A percentile compares a stretch with the other conserved stretches of the same genome.
Evolutionary conservation across 2,797 vertebrate species (phyloP).

Genomic region (Acrossocheilus wenchowensis): DNA sequence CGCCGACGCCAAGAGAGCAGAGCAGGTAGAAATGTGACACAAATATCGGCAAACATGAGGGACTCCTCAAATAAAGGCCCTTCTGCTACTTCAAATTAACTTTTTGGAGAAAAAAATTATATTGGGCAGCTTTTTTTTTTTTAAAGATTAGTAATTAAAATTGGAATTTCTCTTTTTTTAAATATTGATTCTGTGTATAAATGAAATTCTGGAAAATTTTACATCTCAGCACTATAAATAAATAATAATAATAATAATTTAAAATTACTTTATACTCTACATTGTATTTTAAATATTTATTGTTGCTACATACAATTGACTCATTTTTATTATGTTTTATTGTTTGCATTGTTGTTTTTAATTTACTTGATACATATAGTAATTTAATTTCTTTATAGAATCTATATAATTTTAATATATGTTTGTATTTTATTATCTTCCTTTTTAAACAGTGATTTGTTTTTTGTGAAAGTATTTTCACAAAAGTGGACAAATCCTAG

Average conservation of each 20-base stretch:
- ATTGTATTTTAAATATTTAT: not conserved
- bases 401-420: too few relatives aligned
- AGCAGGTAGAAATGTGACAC: constrained; percentile 79
- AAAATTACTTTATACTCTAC: too few relatives aligned
- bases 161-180: not conserved
- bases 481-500: not conserved
- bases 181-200: not conserved
- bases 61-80: not conserved
- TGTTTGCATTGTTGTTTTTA: not conserved
- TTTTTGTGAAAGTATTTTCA: not conserved
- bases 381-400: too few relatives aligned
- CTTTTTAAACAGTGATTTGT: not conserved
- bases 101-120: not conserved
- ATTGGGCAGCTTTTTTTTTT: not conserved
- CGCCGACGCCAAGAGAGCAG: constrained; percentile 83
- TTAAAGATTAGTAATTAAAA: not conserved
- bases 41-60: too few relatives aligned
- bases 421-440: too few relatives aligned
- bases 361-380: too few relatives aligned
- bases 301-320: not conserved
- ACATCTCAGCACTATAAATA: not conserved
- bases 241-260: not conserved
- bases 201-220: not conserved
- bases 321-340: not conserved
- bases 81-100: not conserved